Evolutionary conservation across 1,140 invertebrate genomes (phyloP).

Genomic region (Ostrea edulis): DNA sequence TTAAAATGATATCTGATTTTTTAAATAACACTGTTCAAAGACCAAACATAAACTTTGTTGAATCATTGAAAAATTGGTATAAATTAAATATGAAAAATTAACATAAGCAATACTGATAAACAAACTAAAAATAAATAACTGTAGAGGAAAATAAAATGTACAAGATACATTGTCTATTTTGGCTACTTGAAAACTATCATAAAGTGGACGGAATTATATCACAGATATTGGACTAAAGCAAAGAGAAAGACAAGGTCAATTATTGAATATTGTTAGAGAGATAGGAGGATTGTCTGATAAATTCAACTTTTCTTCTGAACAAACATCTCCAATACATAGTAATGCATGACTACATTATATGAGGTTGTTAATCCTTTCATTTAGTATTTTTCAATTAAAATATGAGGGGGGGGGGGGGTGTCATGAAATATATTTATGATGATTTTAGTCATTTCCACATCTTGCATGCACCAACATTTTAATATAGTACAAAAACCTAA

Average conservation of each 20-base stretch:
- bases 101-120: neutral
- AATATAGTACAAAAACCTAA: neutral
- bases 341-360: no score
- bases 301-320: no score
- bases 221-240: constrained; percentile 22
- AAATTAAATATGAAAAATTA: neutral
- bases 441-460: neutral
- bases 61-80: neutral
- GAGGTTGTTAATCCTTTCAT: no score
- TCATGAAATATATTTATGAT: no score
- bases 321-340: no score
- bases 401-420: no score
- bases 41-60: neutral
- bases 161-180: constrained; percentile 4
- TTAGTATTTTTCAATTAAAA: no score
- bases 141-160: neutral
- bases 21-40: neutral
- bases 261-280: neutral
- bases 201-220: constrained; percentile 12
- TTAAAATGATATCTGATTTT: no score
- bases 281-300: no score
- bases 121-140: constrained; percentile 8
- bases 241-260: neutral
- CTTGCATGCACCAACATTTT: neutral
- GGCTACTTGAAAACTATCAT: neutral